Evolutionary conservation across 2,797 vertebrate species (phyloP).

Genomic region (Apogon talboti): DNA sequence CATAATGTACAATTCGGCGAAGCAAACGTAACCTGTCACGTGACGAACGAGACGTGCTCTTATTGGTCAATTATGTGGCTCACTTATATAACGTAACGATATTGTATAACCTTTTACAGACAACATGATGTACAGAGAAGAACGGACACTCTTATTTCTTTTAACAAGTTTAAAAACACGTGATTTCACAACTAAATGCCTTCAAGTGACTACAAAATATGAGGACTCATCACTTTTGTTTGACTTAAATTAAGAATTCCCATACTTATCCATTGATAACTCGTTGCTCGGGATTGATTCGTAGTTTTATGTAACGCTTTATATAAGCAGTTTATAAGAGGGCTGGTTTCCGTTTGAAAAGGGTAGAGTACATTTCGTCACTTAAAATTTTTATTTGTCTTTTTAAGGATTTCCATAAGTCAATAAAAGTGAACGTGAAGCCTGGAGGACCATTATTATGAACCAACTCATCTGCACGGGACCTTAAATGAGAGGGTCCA

Average conservation of each 20-base stretch:
- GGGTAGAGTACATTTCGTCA: not conserved
- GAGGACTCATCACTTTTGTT: rapidly evolving
- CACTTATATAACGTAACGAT: slow-evolving; percentile 83
- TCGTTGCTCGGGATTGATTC: slow-evolving; percentile 14
- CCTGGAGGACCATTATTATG: not conserved
- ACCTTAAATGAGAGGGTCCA: too few species aligned
- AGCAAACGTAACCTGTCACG: slow-evolving; percentile 48
- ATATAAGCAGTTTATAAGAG: slow-evolving; percentile 67
- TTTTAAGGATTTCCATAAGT: not conserved
- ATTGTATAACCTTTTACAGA: slow-evolving; percentile 81
- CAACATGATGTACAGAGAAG: not conserved
- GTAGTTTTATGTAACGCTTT: slow-evolving; percentile 80
- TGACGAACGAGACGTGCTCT: slow-evolving; percentile 48
- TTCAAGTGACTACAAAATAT: not conserved
- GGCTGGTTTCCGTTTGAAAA: slow-evolving; percentile 18
- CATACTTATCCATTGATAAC: slow-evolving; percentile 1
- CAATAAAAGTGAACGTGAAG: not conserved
- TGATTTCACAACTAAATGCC: not conserved
- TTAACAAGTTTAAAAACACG: not conserved
- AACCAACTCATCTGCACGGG: not conserved
- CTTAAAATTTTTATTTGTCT: not conserved
- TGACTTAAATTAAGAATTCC: not conserved
- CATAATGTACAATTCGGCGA: slow-evolving; percentile 38
- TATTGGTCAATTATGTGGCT: slow-evolving; percentile 80
- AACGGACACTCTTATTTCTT: not conserved